Conservation (phyloP, 2,888 invertebrate species). For the Brenthis daphne region DNA sequence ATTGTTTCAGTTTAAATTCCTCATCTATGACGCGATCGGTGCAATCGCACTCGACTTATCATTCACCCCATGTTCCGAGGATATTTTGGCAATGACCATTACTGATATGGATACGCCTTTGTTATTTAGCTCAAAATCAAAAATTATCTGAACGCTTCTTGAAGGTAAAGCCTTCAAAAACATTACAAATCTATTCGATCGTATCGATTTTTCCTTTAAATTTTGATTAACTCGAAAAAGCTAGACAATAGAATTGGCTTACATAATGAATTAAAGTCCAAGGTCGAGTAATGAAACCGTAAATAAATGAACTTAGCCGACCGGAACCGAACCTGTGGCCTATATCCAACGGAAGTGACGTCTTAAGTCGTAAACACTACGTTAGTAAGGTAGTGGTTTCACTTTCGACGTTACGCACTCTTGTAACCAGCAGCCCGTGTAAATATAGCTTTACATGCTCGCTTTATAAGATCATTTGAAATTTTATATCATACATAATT, state of each 20-base stretch:
- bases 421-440: slow-evolving; percentile 61
- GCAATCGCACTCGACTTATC: slow-evolving; percentile 51
- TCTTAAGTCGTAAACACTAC: slow-evolving; percentile 48
- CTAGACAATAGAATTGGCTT: slow-evolving; percentile 50
- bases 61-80: slow-evolving; percentile 52
- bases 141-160: slow-evolving; percentile 11
- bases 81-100: slow-evolving; percentile 59
- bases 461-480: slow-evolving; percentile 32
- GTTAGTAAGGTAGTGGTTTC: slow-evolving; percentile 56
- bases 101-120: slow-evolving; percentile 27
- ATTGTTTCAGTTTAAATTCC: slow-evolving; percentile 77
- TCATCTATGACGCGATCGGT: slow-evolving; percentile 68
- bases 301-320: slow-evolving; percentile 64
- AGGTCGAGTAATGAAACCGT: slow-evolving; percentile 74
- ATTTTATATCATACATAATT: slow-evolving; percentile 34
- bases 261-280: slow-evolving; percentile 58
- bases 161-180: slow-evolving; percentile 8
- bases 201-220: slow-evolving; percentile 28
- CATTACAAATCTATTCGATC: slow-evolving; percentile 10
- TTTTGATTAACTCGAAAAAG: slow-evolving; percentile 38
- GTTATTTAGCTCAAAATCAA: background rate
- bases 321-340: slow-evolving; percentile 63
- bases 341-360: slow-evolving; percentile 70
- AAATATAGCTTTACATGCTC: slow-evolving; percentile 55
- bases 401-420: slow-evolving; percentile 67